Evolutionary conservation across 2,888 invertebrate genomes (phyloP), one percentile per base, ranked within the genome.

Genomic region (Papilio elwesi): DNA sequence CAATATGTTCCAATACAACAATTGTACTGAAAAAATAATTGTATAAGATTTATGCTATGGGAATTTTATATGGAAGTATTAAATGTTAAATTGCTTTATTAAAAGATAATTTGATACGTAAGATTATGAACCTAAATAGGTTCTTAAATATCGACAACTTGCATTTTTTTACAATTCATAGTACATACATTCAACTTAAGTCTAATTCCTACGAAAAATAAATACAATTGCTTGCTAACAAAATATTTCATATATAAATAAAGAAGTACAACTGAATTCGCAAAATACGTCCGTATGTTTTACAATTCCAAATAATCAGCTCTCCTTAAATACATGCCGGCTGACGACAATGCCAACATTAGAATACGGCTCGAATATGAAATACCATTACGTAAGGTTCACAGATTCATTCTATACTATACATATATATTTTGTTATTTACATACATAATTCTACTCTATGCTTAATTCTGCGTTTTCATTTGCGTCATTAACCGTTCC

Each of bases 241-340:
- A 53, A 2, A 53, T 26, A 55, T 26, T 26, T 55, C 11, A 55
- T 26, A 16, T 16, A 16, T 10, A 43, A 6, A 4, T 43, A 43
- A 9, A 43, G 2, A 26, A 26, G 26, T 26, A 43, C 43, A 43
- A 16, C 11, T 16, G 49, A 64, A 26, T 55, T 11, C 15, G 38
- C 11, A 53, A 55, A 57, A 69, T 12, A 62, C 11, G 64, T 10
- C 36, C 38, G 48, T 70, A 64, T 55, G 59, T 36, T 48, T 48
- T 53, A 51, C 38, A 16, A 67, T 73, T 70, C 38, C 38, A 64
- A 64, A 38, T 55, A 64, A 64, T 70, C 55, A 70, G 53, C 55
- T 53, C 70, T 53, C 36, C n/a, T 36, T 55, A 64, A 52, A n/a
- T 48, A 48, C 47, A 48, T 38, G 69, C 63, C 43, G 55, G 26